Evolutionary conservation across 2,888 invertebrate species (phyloP).

Genomic region (Hydropsyche betteni): DNA sequence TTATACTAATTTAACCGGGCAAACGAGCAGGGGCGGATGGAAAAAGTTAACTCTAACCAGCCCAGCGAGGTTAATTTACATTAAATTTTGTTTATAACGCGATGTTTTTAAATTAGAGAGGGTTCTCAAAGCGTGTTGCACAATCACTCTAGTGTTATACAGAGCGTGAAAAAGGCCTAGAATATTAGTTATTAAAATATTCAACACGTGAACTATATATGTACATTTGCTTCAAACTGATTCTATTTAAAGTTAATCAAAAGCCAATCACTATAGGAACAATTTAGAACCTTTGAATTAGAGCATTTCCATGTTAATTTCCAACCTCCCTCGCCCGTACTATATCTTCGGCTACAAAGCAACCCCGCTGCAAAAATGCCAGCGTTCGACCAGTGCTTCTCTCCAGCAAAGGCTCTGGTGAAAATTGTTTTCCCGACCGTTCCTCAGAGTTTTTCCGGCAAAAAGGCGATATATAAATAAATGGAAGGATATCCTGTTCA

Average conservation of each 20-base stretch:
- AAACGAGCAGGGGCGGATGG: constrained; percentile 6
- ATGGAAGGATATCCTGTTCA: constrained; percentile 16
- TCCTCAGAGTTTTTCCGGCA: neutral
- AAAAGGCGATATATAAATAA: constrained; percentile 27
- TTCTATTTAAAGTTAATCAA: no score
- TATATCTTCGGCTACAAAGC: neutral
- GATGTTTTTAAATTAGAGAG: constrained; percentile 27
- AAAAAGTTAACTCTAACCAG: constrained; percentile 13
- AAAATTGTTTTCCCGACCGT: constrained; percentile 23
- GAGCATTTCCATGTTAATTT: no score
- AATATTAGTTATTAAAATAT: no score
- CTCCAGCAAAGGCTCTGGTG: neutral
- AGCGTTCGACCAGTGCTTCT: neutral
- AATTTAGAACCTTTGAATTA: no score
- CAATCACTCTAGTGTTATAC: no score
- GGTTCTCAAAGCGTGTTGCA: no score
- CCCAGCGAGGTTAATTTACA: constrained; percentile 27
- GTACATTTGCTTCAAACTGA: no score
- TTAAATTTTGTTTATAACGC: constrained; percentile 37
- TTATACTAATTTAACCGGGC: neutral
- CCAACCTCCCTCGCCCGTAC: no score
- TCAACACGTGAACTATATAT: no score
- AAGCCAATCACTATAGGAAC: no score
- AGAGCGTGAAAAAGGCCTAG: no score
- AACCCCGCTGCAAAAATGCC: neutral